These are phyloP conservation scores for Euthynnus affinis DNA, from an alignment of 2,797 vertebrate genomes.

Conservation along the genomic window DNA sequence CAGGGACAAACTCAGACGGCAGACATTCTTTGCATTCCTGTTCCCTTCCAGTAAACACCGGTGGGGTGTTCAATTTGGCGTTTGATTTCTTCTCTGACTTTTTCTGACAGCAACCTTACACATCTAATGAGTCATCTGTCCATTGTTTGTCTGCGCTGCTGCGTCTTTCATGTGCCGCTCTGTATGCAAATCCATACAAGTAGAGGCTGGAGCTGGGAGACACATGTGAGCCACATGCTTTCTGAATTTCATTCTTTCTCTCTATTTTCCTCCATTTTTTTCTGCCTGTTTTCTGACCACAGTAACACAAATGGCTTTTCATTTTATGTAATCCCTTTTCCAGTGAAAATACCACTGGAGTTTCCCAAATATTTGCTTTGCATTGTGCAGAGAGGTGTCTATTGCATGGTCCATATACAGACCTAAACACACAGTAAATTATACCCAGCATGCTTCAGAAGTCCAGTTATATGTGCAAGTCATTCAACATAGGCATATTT, in stretches of 20 bases:
- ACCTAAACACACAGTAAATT: constrained; percentile 23
- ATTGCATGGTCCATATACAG: constrained; percentile 20
- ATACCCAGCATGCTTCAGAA: constrained; percentile 27
- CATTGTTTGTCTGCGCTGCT: constrained; percentile 54
- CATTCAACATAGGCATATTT: constrained; percentile 36
- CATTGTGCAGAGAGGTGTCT: constrained; percentile 2
- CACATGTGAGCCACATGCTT: constrained; percentile 78
- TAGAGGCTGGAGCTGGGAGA: constrained; percentile 39
- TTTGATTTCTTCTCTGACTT: constrained; percentile 58
- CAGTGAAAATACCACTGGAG: constrained; percentile 22
- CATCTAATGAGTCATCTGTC: constrained; percentile 69
- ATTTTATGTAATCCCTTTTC: constrained; percentile 35
- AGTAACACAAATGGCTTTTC: constrained; percentile 35
- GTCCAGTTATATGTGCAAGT: constrained; percentile 6
- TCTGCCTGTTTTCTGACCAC: constrained; percentile 31
- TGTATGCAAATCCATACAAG: constrained; percentile 62
- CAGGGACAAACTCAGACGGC: constrained; percentile 73
- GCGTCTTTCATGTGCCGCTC: constrained; percentile 66
- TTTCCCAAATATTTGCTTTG: constrained; percentile 47
- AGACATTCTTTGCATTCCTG: constrained; percentile 85
- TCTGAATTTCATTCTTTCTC: constrained; percentile 12
- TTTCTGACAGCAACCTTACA: constrained; percentile 51
- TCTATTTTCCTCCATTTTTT: constrained; percentile 19
- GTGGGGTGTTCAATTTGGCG: constrained; percentile 60
- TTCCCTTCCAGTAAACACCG: constrained; percentile 74